These are phyloP conservation scores for Paedocypris micromegethes DNA, from an alignment of 2,797 vertebrate genomes.

Conservation along the genomic window DNA sequence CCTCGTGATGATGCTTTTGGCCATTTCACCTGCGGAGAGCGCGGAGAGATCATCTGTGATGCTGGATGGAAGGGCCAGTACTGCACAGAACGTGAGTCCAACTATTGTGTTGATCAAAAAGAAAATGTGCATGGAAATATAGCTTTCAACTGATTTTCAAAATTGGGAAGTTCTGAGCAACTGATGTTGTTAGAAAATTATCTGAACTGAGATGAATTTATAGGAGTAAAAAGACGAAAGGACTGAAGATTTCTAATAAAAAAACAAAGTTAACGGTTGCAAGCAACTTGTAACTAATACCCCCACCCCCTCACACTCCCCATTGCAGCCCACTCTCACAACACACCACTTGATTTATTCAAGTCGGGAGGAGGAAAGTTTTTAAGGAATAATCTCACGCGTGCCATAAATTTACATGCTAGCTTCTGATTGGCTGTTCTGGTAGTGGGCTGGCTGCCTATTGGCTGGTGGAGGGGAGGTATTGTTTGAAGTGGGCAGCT, in stretches of 20 bases:
- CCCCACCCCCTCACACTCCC: slow-evolving; percentile 26
- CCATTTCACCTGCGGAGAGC: slow-evolving; percentile 92
- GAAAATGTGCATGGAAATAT: too few species aligned
- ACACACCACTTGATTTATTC: slow-evolving; percentile 75
- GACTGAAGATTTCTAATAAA: background rate
- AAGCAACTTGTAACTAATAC: slow-evolving; percentile 58
- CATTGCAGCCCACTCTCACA: slow-evolving; percentile 43
- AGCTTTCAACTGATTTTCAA: too few species aligned
- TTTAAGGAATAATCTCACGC: slow-evolving; percentile 86
- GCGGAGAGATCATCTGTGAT: slow-evolving; percentile 90
- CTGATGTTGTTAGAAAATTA: background rate
- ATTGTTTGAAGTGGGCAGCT: slow-evolving; percentile 99
- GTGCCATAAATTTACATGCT: slow-evolving; percentile 95
- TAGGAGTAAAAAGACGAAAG: background rate
- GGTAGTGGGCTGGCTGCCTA: slow-evolving; percentile 65
- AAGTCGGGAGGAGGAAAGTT: slow-evolving; percentile 71
- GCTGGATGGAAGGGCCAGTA: slow-evolving; percentile 93
- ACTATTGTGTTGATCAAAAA: background rate
- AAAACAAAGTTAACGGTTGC: slow-evolving; percentile 53
- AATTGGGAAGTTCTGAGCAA: too few species aligned
- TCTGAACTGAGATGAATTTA: background rate
- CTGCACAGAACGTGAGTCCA: slow-evolving; percentile 89
- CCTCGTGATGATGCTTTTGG: slow-evolving; percentile 91
- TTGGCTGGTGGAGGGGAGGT: slow-evolving; percentile 77
- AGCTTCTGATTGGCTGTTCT: slow-evolving; percentile 69